A percentile compares a stretch with the other conserved stretches of the same genome.
These are phyloP conservation scores for Chrysemys picta DNA, from an alignment of 2,113 vertebrate genomes.

Conservation along the genomic window DNA sequence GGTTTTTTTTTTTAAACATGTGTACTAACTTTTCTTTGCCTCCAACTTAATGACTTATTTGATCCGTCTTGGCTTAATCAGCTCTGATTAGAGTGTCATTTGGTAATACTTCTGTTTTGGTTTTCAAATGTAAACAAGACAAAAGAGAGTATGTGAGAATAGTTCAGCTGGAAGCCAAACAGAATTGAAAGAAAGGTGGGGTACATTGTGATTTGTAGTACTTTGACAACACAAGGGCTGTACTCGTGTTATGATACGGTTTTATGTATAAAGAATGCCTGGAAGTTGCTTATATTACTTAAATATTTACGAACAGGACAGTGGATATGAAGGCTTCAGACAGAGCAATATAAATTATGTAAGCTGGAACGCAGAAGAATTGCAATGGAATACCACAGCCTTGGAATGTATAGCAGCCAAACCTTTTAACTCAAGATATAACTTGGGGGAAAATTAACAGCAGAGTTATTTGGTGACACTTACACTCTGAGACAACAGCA, in stretches of 20 bases:
- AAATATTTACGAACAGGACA: slow-evolving; percentile 64
- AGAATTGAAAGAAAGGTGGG: slow-evolving; percentile 56
- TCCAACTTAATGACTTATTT: not conserved
- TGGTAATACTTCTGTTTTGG: not conserved
- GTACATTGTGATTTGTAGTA: slow-evolving; percentile 16
- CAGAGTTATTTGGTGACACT: slow-evolving; percentile 59
- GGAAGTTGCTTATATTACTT: slow-evolving; percentile 69
- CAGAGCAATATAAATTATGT: slow-evolving; percentile 72
- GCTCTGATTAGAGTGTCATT: slow-evolving; percentile 27
- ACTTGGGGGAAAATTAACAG: slow-evolving; percentile 35
- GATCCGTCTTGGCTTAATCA: slow-evolving; percentile 21
- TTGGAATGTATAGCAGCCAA: slow-evolving; percentile 56
- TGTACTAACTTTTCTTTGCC: not conserved
- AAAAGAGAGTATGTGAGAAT: slow-evolving; percentile 6
- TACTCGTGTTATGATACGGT: not conserved
- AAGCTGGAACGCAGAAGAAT: slow-evolving; percentile 52
- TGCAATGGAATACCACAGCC: slow-evolving; percentile 42
- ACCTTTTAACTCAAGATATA: slow-evolving; percentile 46
- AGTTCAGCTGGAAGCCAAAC: slow-evolving; percentile 33
- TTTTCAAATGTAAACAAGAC: slow-evolving; percentile 51
- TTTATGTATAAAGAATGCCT: slow-evolving; percentile 38
- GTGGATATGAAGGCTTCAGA: slow-evolving; percentile 58
- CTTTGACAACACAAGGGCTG: slow-evolving; percentile 59
- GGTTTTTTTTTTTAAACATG: not conserved
- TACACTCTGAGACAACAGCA: not conserved